Base-by-base conservation (phyloP, 2,888 invertebrate genomes). In the Habrosyne pyritoides region DNA sequence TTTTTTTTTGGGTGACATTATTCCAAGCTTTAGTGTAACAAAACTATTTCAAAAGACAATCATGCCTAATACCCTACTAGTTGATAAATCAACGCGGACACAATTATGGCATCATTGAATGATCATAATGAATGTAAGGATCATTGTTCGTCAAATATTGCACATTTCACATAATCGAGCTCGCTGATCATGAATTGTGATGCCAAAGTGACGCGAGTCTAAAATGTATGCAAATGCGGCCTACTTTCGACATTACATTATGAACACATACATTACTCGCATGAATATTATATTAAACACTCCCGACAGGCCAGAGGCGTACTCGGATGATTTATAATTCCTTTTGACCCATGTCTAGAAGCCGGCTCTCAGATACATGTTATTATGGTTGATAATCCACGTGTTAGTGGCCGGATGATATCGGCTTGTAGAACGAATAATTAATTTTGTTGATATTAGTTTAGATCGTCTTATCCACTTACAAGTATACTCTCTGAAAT, bases 261-360 rank as follows among this genome's bases (percentile, higher is more conserved):
- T 66, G 72, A 75, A 71, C 71, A 74, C 62, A 63, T 71, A 75
- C 76, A 74, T 74, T 64, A 61, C 64, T 58, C 61, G 60, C 68
- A 74, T 81, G 75, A 81, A 80, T 79, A 78, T 77, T 80, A 78
- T 69, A 86, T 83, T 77, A 76, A 72, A 75, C 69, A 73, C 77
- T 63, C 69, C 42, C 14, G 42, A 18, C 42, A 42, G 42, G 42
- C 42, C 42, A 77, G 67, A 61, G 66, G 61, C 57, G 68, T 64
- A 67, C 69, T 67, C 64, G 59, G 60, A 63, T 77, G 67, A 84
- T 87, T 79, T 83, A 72, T 70, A 77, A 86, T 86, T 86, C 86
- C 64, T 75, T 86, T 86, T 84, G 79, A 76, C 74, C 73, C 69
- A 18, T 54, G 60, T 55, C 64, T 63, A 66, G 24, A 49, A 26